Evolutionary conservation across 2,888 invertebrate species (phyloP), one percentile per base, ranked within the genome.

Genomic region (Melanchra persicariae): DNA sequence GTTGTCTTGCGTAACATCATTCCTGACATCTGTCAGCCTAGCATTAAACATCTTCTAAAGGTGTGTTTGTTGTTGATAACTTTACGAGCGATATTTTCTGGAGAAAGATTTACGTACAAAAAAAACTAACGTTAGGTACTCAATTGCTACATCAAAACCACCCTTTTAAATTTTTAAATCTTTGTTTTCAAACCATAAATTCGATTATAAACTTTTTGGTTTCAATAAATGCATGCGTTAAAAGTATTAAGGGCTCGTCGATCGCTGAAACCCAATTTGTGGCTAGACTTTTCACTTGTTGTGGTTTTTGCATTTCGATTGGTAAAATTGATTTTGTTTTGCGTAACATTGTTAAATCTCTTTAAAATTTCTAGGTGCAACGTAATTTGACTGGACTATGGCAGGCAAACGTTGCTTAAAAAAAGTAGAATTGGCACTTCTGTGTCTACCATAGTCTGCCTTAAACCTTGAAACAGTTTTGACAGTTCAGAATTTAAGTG

Each of bases 201-300:
- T 51, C 3, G 15, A 65, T 79, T 79, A 45, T 52, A 79, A 47
- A 47, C 55, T 57, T 60, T 55, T 47, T 37, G 43, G 37, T 30
- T 76, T 57, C n/a, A 47, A 52, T 77, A 77, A 54, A 71, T 59
- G 43, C n/a, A 22, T 2, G 57, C 74, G 24, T 40, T 34, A 17
- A 64, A 76, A 51, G 30, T 45, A 51, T 63, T 52, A 45, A 37
- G 47, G 47, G 45, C 7, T 34, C 26, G 26, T 51, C n/a, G 7
- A 43, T 59, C 24, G 37, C 59, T 65, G n/a, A 19, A 74, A 55
- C 74, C 74, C 22, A 76, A 65, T 79, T 65, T 74, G 49, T 26
- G 79, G 49, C n/a, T 34, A 30, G 49, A 55, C 24, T 51, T 75
- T 74, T 51, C 24, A 55, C 43, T 55, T 24, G 40, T 45, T 43